phyloP scores from a whole-genome alignment of 2,797 vertebrate genomes.

The Borostomias antarcticus region DNA sequence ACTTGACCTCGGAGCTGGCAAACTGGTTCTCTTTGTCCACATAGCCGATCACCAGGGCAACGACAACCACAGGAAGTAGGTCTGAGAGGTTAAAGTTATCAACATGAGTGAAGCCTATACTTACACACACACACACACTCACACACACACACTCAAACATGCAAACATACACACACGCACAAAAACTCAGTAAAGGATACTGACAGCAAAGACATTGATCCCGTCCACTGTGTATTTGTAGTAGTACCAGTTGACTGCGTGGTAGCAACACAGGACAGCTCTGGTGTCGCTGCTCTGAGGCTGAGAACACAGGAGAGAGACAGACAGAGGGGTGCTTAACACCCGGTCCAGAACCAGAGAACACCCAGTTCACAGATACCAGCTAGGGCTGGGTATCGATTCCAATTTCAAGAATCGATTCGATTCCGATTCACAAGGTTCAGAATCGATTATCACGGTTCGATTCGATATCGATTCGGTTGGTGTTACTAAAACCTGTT shows the following conservation, averaged over 20 bases:
- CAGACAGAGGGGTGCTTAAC: constrained; percentile 1
- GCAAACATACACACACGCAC: background rate
- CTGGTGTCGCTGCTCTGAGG: constrained; percentile 59
- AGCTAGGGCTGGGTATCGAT: too few species aligned
- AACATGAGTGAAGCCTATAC: constrained; percentile 20
- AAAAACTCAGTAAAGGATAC: constrained; percentile 76
- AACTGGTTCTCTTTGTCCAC: constrained; percentile 78
- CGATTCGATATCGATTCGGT: background rate
- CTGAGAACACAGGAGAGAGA: constrained; percentile 47
- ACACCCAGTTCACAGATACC: background rate
- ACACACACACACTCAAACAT: constrained; percentile 2
- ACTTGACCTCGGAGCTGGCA: constrained; percentile 79
- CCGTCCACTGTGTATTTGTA: constrained; percentile 86
- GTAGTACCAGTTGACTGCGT: constrained; percentile 83
- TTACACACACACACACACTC: background rate
- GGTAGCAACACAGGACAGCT: constrained; percentile 81
- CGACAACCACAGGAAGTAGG: constrained; percentile 83
- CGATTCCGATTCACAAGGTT: background rate
- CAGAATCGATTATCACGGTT: background rate
- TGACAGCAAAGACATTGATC: constrained; percentile 84
- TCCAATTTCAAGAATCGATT: too few species aligned
- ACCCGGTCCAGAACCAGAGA: background rate
- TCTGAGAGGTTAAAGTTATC: constrained; percentile 71
- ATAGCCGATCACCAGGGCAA: constrained; percentile 84
- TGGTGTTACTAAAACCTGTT: too few species aligned